Percentiles rank a stretch among this genome's conserved stretches.
Conservation (phyloP, 2,113 vertebrate genomes). For the Ceyx cyanopectus region DNA sequence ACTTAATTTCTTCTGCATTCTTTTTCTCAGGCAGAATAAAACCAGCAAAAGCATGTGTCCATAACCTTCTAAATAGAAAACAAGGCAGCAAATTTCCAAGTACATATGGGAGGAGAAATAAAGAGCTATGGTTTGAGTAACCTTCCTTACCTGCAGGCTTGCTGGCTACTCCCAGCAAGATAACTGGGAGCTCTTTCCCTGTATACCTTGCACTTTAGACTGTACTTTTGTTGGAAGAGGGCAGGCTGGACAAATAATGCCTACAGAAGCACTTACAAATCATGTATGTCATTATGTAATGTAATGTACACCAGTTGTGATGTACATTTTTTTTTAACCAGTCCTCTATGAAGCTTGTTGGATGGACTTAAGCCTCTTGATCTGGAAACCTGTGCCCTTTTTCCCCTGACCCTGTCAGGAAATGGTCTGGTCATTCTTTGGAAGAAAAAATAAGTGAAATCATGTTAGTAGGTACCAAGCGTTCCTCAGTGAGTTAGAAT, state of each 20-base stretch:
- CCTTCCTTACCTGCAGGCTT: neutral
- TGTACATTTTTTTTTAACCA: neutral
- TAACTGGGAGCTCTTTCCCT: neutral
- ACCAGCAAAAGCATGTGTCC: neutral
- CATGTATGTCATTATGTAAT: neutral
- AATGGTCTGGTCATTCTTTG: neutral
- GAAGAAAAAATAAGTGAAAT: neutral
- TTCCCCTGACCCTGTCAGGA: neutral
- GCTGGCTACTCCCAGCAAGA: neutral
- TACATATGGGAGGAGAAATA: neutral
- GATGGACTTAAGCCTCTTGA: neutral
- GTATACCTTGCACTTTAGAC: neutral
- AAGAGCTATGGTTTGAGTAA: neutral
- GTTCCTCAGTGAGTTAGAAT: neutral
- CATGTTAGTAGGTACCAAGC: neutral
- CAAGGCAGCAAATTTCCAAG: neutral
- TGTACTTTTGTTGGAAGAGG: neutral
- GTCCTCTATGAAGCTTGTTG: neutral
- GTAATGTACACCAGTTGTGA: neutral
- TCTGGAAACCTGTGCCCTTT: neutral
- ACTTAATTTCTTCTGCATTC: neutral
- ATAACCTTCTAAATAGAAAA: neutral
- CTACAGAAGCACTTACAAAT: neutral
- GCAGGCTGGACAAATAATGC: neutral
- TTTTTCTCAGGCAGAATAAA: neutral